These are phyloP conservation scores for Sturnira hondurensis DNA, from an alignment of 2,113 vertebrate genomes.

Conservation along the genomic window DNA sequence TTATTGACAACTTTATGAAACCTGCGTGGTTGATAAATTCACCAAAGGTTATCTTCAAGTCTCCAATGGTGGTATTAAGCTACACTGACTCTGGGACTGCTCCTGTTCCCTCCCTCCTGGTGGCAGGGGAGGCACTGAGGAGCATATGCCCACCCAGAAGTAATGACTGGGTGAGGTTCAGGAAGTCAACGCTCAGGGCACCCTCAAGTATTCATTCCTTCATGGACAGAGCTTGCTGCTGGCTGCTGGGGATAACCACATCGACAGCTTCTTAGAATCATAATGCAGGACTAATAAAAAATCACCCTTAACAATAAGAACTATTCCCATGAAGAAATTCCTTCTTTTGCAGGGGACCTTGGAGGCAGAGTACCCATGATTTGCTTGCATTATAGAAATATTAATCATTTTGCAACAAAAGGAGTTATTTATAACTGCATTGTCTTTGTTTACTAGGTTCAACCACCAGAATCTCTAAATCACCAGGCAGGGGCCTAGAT, in stretches of 20 bases:
- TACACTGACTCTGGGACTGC: not conserved
- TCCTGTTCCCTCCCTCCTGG: not conserved
- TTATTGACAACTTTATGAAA: not conserved
- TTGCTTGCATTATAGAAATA: slow-evolving; percentile 68
- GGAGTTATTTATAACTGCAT: slow-evolving; percentile 41
- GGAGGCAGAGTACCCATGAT: slow-evolving; percentile 28
- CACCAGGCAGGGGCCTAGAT: slow-evolving; percentile 10
- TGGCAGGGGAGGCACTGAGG: not conserved
- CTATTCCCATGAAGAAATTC: not conserved
- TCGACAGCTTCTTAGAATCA: not conserved
- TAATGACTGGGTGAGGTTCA: not conserved
- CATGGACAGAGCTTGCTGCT: not conserved
- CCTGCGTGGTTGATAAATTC: not conserved
- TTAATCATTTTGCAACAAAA: slow-evolving; percentile 55
- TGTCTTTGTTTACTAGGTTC: slow-evolving; percentile 38
- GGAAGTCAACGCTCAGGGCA: not conserved
- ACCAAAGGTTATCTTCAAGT: not conserved
- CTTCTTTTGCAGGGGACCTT: not conserved
- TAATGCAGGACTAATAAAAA: slow-evolving; percentile 58
- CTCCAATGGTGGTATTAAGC: not conserved
- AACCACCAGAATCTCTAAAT: slow-evolving; percentile 30
- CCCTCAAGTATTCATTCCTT: not conserved
- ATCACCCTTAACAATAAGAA: not conserved
- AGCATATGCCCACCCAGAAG: not conserved
- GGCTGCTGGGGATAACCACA: not conserved